Evolutionary conservation across 2,888 invertebrate species (phyloP).

Genomic region (Cybosia mesomella): DNA sequence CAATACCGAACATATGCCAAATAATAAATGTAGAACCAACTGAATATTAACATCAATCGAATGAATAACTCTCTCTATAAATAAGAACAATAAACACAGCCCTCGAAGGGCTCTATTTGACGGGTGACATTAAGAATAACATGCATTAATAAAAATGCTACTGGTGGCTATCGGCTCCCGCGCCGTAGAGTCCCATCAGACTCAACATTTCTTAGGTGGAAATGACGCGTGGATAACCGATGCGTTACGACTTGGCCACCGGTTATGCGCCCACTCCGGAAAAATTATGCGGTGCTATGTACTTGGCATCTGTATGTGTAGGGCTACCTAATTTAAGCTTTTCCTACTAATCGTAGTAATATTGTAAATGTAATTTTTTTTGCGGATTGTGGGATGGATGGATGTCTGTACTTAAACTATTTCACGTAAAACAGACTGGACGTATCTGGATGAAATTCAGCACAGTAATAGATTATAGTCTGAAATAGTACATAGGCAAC

Average conservation of each 20-base stretch:
- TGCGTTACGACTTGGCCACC: conserved; percentile 57
- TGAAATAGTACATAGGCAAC: too few relatives aligned
- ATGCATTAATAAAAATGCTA: conserved; percentile 27
- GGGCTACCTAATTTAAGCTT: conserved; percentile 23
- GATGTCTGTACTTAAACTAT: too few relatives aligned
- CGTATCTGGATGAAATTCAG: too few relatives aligned
- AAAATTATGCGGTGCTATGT: conserved; percentile 36
- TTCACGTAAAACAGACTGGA: too few relatives aligned
- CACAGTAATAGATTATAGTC: too few relatives aligned
- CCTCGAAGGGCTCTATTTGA: conserved; percentile 26
- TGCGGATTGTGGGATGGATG: neutral
- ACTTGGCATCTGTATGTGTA: conserved; percentile 26
- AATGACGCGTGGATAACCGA: conserved; percentile 62
- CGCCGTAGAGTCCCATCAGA: conserved; percentile 28
- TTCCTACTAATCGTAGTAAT: neutral
- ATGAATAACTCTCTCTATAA: neutral
- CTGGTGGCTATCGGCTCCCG: conserved; percentile 24
- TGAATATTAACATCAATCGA: neutral
- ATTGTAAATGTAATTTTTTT: neutral
- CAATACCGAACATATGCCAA: neutral
- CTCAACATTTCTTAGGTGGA: conserved; percentile 48
- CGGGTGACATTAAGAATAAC: conserved; percentile 18
- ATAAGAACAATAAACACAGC: neutral
- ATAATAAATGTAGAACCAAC: neutral
- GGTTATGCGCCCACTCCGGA: conserved; percentile 57